phyloP scores from a whole-genome alignment of 2,888 invertebrate genomes.

The Ectemnius lituratus region DNA sequence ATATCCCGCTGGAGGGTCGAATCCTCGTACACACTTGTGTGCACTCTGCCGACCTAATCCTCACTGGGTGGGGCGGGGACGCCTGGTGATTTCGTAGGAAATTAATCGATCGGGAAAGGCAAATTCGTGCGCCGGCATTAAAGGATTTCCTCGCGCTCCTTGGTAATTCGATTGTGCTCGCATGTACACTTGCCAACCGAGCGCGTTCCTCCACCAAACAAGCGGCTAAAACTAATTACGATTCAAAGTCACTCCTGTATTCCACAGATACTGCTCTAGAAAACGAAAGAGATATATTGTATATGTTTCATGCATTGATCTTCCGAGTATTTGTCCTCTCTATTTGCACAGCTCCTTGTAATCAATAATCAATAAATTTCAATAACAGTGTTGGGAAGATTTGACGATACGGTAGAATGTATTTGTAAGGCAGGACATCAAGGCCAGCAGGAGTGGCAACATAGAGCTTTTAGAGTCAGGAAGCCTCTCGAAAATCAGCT shows the following conservation, averaged over 20 bases:
- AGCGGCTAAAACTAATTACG: slow-evolving; percentile 53
- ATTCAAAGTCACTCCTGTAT: slow-evolving; percentile 55
- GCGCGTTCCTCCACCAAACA: slow-evolving; percentile 39
- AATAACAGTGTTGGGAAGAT: background rate
- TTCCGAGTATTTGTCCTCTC: too few relatives aligned
- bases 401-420: background rate
- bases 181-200: slow-evolving; percentile 30
- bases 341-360: background rate
- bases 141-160: slow-evolving; percentile 63
- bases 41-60: slow-evolving; percentile 55
- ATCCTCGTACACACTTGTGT: slow-evolving; percentile 16
- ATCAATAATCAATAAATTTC: slow-evolving; percentile 28
- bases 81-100: slow-evolving; percentile 62
- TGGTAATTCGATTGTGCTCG: slow-evolving; percentile 64
- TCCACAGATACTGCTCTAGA: slow-evolving; percentile 2
- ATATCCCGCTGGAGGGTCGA: slow-evolving; percentile 12
- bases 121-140: slow-evolving; percentile 62
- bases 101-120: slow-evolving; percentile 62
- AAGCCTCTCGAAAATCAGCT: slow-evolving; percentile 43
- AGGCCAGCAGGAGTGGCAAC: background rate
- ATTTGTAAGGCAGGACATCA: slow-evolving; percentile 16
- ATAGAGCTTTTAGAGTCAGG: background rate
- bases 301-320: too few relatives aligned
- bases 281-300: background rate
- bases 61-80: slow-evolving; percentile 44